Conservation (phyloP, 2,113 vertebrate genomes). For the Platanista minor region DNA sequence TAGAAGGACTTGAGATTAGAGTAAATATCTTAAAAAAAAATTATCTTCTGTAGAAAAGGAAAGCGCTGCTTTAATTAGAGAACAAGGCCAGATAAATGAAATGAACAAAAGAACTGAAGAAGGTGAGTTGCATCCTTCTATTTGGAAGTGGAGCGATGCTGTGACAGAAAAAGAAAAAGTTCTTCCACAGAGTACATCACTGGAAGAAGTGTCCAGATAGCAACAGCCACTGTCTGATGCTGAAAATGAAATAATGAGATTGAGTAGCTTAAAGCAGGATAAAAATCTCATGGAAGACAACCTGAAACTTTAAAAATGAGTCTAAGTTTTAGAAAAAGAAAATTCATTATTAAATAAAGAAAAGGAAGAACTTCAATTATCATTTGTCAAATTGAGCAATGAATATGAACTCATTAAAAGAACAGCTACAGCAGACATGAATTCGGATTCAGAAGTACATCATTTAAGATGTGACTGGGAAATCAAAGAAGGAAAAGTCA, state of each 20-base stretch:
- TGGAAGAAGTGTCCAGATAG: constrained; percentile 82
- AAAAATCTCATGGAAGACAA: constrained; percentile 68
- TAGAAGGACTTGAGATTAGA: constrained; percentile 75
- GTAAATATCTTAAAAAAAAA: constrained; percentile 73
- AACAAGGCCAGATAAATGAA: constrained; percentile 80
- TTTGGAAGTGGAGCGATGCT: constrained; percentile 34
- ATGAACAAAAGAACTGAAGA: constrained; percentile 80
- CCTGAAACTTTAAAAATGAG: constrained; percentile 80
- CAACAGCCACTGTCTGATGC: constrained; percentile 83
- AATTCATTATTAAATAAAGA: constrained; percentile 83
- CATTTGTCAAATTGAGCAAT: constrained; percentile 55
- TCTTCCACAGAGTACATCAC: constrained; percentile 71
- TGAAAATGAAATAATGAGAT: constrained; percentile 83
- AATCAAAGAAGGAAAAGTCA: constrained; percentile 80
- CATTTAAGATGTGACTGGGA: constrained; percentile 83
- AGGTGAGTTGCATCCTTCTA: constrained; percentile 75
- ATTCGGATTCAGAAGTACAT: constrained; percentile 74
- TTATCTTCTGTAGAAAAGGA: constrained; percentile 78
- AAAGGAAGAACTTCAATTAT: constrained; percentile 70
- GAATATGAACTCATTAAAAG: constrained; percentile 55
- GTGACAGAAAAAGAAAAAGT: constrained; percentile 82
- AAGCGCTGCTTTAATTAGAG: constrained; percentile 74
- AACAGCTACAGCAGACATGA: constrained; percentile 45
- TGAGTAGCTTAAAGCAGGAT: constrained; percentile 79
- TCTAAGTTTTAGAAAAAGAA: constrained; percentile 79